Evolutionary conservation across 2,113 vertebrate genomes (phyloP), one percentile per base, ranked within the genome.

Genomic region (Cacatua alba): DNA sequence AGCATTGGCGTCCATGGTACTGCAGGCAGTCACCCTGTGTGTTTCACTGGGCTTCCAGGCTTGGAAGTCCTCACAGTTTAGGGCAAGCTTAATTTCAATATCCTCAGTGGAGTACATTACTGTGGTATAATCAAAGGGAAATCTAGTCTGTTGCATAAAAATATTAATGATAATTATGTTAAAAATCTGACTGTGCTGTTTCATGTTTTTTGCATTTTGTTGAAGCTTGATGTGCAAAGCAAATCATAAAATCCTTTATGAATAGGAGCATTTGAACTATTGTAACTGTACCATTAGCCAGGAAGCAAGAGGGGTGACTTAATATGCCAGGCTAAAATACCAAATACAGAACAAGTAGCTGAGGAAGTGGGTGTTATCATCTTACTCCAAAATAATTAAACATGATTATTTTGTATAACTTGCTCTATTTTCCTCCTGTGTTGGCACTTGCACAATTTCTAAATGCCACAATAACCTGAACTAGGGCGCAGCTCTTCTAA

Each of bases 401-500:
- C 10, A 5, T 43, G 7, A 52, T 63, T 68, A 53, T 89, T 96
- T 94, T 91, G 33, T 71, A 33, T 69, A 82, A 75, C 19, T 9
- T 71, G 49, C 43, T 84, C 29, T 48, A 75, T 91, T 95, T 94
- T 78, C 48, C 65, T 77, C 64, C 72, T 4, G 0, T 35, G 62
- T 82, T 93, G 91, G 74, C 77, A 79, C 62, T 88, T 55, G n/a
- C 37, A 69, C 0, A 1, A 28, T 65, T 95, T 96, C 55, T 57
- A 74, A 95, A 94, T 79, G 91, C 79, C 80, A 41, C 48, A 7
- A 82, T 92, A 92, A 77, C 89, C 74, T 90, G 86, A 65, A n/a
- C 29, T 44, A 49, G 80, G 86, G 76, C 91, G 91, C 94, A 76
- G 92, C 86, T 94, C 83, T 82, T 84, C 46, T 49, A 94, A 91